Evolutionary conservation across 1,140 invertebrate species (phyloP).

Genomic region (Penaeus japonicus): DNA sequence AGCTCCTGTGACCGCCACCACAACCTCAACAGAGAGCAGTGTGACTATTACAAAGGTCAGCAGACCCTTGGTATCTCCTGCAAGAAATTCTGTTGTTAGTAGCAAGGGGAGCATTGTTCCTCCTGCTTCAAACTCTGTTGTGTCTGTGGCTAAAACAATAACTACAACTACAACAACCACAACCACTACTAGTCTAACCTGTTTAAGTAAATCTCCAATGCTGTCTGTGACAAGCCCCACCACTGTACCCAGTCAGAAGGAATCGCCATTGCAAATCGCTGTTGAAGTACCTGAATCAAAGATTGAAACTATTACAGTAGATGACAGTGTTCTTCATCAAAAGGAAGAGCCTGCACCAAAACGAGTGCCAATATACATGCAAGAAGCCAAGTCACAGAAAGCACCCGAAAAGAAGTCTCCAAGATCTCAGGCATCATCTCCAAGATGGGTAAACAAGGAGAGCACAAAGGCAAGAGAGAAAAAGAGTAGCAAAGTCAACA

Average conservation of each 20-base stretch:
- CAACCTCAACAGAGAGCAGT: background rate
- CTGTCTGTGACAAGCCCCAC: conserved; percentile 9
- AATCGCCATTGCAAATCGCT: too few relatives aligned
- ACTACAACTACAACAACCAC: background rate
- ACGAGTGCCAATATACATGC: conserved; percentile 58
- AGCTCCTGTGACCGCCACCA: background rate
- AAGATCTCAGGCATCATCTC: conserved; percentile 32
- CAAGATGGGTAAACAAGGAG: conserved; percentile 57
- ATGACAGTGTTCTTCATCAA: conserved; percentile 31
- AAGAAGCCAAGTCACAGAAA: conserved; percentile 31
- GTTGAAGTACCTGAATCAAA: background rate
- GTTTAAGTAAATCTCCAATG: background rate
- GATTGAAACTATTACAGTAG: conserved; percentile 48
- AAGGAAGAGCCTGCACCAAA: conserved; percentile 33
- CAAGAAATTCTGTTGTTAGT: background rate
- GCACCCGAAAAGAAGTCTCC: conserved; percentile 51
- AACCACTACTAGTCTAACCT: background rate
- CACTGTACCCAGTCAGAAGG: background rate
- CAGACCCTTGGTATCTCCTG: background rate
- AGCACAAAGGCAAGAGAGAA: conserved; percentile 44
- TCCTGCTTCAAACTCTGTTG: conserved; percentile 3
- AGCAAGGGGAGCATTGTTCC: background rate
- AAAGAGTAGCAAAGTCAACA: conserved; percentile 46
- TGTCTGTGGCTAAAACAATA: conserved; percentile 6
- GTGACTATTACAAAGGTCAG: background rate